Evolutionary conservation across 2,113 vertebrate genomes (phyloP), one percentile per base, ranked within the genome.

Genomic region (Nematolebias whitei): DNA sequence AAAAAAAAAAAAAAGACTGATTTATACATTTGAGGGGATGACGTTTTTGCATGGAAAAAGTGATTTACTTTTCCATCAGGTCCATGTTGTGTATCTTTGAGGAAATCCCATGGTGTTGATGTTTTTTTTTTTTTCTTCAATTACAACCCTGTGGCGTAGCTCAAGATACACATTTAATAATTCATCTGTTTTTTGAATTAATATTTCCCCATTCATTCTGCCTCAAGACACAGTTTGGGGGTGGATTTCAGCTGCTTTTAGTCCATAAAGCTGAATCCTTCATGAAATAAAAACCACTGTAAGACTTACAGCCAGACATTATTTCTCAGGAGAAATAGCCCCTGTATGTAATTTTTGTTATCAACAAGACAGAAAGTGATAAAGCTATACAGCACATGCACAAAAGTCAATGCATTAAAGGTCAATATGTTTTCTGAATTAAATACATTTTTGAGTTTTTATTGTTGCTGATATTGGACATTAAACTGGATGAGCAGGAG

Each of bases 101-200:
- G 82, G 80, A 87, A 44, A 74, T 67, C 76, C 78, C 58, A 69
- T 45, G 72, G 68, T 4, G 68, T 79, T 88, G 72, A 90, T 29
- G 26, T 29, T 29, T 29, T 29, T 90, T 91, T 83, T 88, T 82
- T 87, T 76, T 66, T 48, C 51, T 68, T 82, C 65, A 59, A 63
- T 87, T 78, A 85, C 82, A 74, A 84, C 82, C 78, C 71, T 55
- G 48, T 82, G 79, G 76, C 78, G 85, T 76, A 63, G 75, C 76
- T 83, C 85, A 80, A 87, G 76, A 86, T 44, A 80, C 63, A 78
- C 63, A 68, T 80, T 89, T 73, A 90, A 90, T 89, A 83, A 90
- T 91, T 88, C 38, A 91, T 87, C 58, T 55, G 0, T 61, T 85
- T 71, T 79, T 64, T 78, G 55, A 82, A 86, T 80, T 78, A 15